These are phyloP conservation scores for Aquatica leii DNA, from an alignment of 2,888 invertebrate species.

Conservation along the genomic window DNA sequence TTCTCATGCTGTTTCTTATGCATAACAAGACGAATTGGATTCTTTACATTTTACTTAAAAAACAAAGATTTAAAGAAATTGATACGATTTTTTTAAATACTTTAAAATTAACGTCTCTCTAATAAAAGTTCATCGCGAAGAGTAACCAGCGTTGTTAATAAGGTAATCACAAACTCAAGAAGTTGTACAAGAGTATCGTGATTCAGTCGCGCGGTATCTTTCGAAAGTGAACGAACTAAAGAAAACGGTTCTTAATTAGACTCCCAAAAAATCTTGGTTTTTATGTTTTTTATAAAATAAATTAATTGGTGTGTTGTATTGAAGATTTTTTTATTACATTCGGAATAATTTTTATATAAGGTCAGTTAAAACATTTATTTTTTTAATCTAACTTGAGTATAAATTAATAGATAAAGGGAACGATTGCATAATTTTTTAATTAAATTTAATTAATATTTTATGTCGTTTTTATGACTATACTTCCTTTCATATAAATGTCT, in stretches of 20 bases:
- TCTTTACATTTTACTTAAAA: too few relatives aligned
- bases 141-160: constrained; percentile 31
- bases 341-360: not conserved
- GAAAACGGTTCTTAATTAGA: not conserved
- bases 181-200: constrained; percentile 30
- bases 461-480: too few relatives aligned
- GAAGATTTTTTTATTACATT: not conserved
- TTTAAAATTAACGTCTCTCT: not conserved
- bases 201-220: constrained; percentile 33
- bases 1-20: too few relatives aligned
- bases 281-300: not conserved
- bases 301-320: constrained; percentile 3
- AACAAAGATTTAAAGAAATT: too few relatives aligned
- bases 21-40: too few relatives aligned
- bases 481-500: too few relatives aligned
- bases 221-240: constrained; percentile 27
- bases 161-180: constrained; percentile 29
- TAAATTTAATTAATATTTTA: too few relatives aligned
- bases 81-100: too few relatives aligned
- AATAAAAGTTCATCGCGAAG: constrained; percentile 16
- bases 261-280: not conserved
- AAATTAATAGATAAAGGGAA: too few relatives aligned
- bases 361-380: not conserved
- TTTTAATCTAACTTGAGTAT: constrained; percentile 4
- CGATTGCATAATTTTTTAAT: too few relatives aligned